Conservation (phyloP, 64 coral and sea anemone genomes). For the Porites lutea region DNA sequence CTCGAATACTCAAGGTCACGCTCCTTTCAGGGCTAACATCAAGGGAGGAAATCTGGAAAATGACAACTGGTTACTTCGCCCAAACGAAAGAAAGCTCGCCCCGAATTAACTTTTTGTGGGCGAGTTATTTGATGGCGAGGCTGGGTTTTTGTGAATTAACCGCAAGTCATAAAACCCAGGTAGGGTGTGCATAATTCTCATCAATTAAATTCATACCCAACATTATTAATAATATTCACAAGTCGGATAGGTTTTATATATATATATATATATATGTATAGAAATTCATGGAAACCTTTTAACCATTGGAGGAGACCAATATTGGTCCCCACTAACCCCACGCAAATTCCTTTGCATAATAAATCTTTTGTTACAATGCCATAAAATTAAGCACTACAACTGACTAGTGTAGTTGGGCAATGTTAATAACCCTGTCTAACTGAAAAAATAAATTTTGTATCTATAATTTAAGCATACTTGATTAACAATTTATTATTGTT, state of each 20-base stretch:
- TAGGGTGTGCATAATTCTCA: not conserved
- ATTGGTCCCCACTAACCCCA: not conserved
- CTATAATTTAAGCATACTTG: conserved; percentile 65
- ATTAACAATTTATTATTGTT: not conserved
- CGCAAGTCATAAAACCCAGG: not conserved
- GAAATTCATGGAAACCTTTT: not conserved
- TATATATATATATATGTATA: not conserved
- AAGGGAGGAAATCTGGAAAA: not conserved
- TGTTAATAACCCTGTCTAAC: conserved; percentile 55
- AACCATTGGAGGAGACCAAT: not conserved
- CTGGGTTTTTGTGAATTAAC: too few species aligned
- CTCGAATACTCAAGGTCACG: too few species aligned
- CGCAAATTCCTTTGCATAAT: conserved; percentile 27
- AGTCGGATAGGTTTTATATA: not conserved
- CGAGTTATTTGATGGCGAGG: too few species aligned
- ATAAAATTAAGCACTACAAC: conserved; percentile 43
- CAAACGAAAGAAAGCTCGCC: too few species aligned
- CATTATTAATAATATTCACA: conserved; percentile 47
- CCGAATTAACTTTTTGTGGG: too few species aligned
- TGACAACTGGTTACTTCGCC: too few species aligned
- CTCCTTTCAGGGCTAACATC: too few species aligned
- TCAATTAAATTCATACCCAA: conserved; percentile 20
- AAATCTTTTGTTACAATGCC: conserved; percentile 39
- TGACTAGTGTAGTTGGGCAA: conserved; percentile 9
- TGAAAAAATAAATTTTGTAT: conserved; percentile 86